Base-by-base conservation (phyloP, 2,113 vertebrate species). In the Tricholaema leucomelas region DNA sequence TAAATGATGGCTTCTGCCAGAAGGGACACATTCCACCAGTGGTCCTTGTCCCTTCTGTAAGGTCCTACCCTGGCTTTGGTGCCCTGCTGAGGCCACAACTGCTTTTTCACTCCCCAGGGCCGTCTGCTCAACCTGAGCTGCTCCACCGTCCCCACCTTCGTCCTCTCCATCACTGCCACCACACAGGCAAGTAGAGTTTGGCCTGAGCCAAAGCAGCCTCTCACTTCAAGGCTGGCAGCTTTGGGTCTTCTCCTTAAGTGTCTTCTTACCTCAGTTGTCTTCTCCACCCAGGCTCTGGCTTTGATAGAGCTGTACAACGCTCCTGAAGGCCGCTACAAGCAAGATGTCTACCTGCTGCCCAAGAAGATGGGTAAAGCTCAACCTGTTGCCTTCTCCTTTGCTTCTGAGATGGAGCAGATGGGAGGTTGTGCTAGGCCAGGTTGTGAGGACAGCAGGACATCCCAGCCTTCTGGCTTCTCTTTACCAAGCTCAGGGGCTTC, bases 71-170 rank as follows among this genome's bases (percentile, higher is more conserved):
- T 1, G 31, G 5, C 2, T 27, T 12, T 5, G 36, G 36, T 10
- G 61, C 28, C 3, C 0, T 2, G 6, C 0, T 40, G 15, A 65
- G 38, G 1, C 66, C 3, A 79, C 63, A 2, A 1, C 54, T 15
- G 0, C 0, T 0, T 13, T 42, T 35, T 40, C 52, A 4, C 55
- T 59, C 15, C 79, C 35, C 96, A 99, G 98, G 98, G 98, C 78
- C 98, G 98, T 61, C 97, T 99, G 87, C 97, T 99, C 92, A 99
- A 99, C 95, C 98, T 99, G 83, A 99, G 99, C 98, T 99, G 99
- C 95, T 99, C 99, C 97, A 99, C 99, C 5, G 99, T 99, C 27
- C 99, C 99, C 97, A 99, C 99, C 20, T 99, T 99, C 7, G 99
- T 99, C 78, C 97, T 99, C 58, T 99, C 99, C 52, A 99, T 99